Evolutionary conservation across 2,888 invertebrate genomes (phyloP), one percentile per base, ranked within the genome.

Genomic region (Temnothorax rugatulus): DNA sequence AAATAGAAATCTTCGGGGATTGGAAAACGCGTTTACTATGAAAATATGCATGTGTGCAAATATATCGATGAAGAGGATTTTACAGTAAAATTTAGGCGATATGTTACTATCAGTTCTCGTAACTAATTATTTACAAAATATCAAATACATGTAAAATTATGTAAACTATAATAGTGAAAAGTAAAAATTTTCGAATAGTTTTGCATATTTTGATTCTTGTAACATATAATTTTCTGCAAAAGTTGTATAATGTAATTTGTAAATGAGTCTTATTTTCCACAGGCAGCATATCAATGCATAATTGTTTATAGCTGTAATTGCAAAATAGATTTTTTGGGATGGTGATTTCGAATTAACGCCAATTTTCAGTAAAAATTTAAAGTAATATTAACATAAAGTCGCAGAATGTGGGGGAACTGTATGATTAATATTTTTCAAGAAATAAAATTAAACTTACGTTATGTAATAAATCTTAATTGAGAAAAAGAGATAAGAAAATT

Each of bases 351-450:
- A 44, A 64, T 47, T 66, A 64, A 41, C 7, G 13, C 13, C 15
- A 29, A 66, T 66, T 25, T 44, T 66, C 38, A 44, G 47, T 4
- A 11, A 47, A 47, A 66, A 29, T 29, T 66, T 47, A 66, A 66
- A 44, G 1, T 44, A 21, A 25, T 29, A 66, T 66, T 21, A 21
- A 38, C n/a, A 38, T 15, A 25, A 47, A 47, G 25, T 25, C 29
- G 5, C 25, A 18, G 9, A 66, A 47, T 18, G 9, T 18, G 9
- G 3, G 1, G 21, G 0, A 15, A 47, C 9, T 29, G 21, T 41
- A 8, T 9, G 18, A 38, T 15, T 15, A 47, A 68, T 68, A 68
- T 47, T 47, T 68, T 44, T 66, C 1, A 44, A 66, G 25, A 44
- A 29, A 18, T 29, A 15, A 1, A 47, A 18, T 47, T 18, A 29